Evolutionary conservation across 1,140 invertebrate genomes (phyloP), one percentile per base, ranked within the genome.

Genomic region (Hyposmocoma kahamanoa): DNA sequence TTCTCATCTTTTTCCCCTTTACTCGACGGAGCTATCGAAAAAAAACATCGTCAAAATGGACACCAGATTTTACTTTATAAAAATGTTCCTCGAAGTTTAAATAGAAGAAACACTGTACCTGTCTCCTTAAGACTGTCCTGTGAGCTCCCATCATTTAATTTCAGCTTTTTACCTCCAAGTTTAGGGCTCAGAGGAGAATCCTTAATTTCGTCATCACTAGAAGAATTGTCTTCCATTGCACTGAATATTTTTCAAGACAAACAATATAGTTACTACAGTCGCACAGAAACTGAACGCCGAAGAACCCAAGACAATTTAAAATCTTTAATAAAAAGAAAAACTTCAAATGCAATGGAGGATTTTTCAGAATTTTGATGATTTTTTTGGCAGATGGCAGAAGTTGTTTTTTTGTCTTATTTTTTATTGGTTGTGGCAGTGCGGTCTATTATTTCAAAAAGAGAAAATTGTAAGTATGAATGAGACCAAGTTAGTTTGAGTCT

Each of bases 1-100:
- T 82, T 87, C 47, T 87, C 81, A 13, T 72, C 72, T 61, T 85
- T 86, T 15, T 86, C 78, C 22, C 57, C 72, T 60, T 77, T 83
- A 56, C 55, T 75, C 22, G 48, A 53, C 44, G 64, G 61, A 39
- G 61, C 67, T 69, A 41, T 52, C 42, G 42, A 47, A 68, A 62
- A 62, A 57, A 69, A 64, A 62, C 58, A 55, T 60, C 54, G 19
- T 49, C 52, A 69, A 68, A 56, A 71, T 64, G 53, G 50, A 63
- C 48, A 61, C 53, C 51, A 47, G 52, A 24, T 50, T 61, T 57
- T 67, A 67, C 67, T 61, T 70, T 53, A 68, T 42, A 57, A 56
- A 6, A 36, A 36, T 1, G 15, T 36, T 36, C 2, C 13, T 17
- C 24, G 24, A 17, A 36, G 2, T 2, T 17, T 36, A 36, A 8